Evolutionary conservation across 2,113 vertebrate species (phyloP).

Genomic region (Sinosuthora webbiana): DNA sequence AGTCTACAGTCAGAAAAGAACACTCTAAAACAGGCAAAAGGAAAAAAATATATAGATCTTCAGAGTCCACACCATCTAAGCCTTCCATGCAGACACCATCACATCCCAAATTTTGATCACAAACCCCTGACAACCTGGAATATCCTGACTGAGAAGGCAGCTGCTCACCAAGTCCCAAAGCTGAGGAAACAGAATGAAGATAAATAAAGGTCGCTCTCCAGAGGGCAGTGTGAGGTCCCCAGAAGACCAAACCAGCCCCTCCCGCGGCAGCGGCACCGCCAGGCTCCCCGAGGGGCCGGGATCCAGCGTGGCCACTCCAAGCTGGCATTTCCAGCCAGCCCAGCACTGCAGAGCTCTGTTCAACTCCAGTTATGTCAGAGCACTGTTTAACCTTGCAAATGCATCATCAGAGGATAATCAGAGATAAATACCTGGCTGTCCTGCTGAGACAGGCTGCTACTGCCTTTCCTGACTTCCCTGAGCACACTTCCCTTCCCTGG

Average conservation of each 20-base stretch:
- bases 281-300: background rate
- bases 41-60: background rate
- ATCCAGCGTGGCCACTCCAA: rapidly evolving
- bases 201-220: background rate
- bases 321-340: background rate
- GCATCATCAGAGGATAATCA: constrained; percentile 1
- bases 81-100: background rate
- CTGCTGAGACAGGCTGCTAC: background rate
- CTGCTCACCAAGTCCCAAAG: background rate
- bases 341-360: background rate
- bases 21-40: background rate
- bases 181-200: rapidly evolving
- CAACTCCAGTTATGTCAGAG: background rate
- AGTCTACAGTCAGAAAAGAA: background rate
- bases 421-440: background rate
- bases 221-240: background rate
- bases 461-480: background rate
- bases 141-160: background rate
- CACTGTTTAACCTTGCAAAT: background rate
- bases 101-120: background rate
- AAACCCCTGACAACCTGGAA: background rate
- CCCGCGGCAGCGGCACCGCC: rapidly evolving
- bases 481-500: background rate
- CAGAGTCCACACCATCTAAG: background rate
- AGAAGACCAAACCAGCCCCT: background rate